Evolutionary conservation across 2,113 vertebrate genomes (phyloP).

Genomic region (Oreochromis niloticus): DNA sequence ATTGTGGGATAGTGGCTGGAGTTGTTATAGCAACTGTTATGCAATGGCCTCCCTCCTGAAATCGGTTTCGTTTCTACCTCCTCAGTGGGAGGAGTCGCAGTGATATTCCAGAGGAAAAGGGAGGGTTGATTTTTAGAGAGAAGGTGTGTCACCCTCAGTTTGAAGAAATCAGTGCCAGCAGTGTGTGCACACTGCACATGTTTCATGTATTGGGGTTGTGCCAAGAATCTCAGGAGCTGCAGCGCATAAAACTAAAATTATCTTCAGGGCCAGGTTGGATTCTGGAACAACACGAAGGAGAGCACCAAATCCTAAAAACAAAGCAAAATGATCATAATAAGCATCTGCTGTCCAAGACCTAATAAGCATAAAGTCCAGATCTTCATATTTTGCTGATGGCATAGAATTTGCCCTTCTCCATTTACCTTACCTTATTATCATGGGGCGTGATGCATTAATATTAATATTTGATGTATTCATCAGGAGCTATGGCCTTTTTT

Average conservation of each 20-base stretch:
- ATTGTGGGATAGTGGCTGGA: constrained; percentile 38
- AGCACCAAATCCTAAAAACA: background rate
- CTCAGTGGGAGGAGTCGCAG: constrained; percentile 23
- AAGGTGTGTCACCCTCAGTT: background rate
- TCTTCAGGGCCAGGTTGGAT: background rate
- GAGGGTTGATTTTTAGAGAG: background rate
- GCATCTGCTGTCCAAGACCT: background rate
- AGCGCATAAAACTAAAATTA: background rate
- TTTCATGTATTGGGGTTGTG: background rate
- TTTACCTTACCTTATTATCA: background rate
- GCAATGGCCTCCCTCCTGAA: constrained; percentile 7
- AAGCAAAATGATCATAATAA: background rate
- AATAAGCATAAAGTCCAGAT: background rate
- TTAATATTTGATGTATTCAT: background rate
- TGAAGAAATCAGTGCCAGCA: background rate
- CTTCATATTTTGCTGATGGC: background rate
- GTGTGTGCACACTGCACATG: background rate
- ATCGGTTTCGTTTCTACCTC: constrained; percentile 14
- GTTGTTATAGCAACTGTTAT: constrained; percentile 37
- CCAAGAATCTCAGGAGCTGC: background rate
- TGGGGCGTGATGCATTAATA: background rate
- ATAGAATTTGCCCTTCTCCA: background rate
- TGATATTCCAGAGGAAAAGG: constrained; percentile 33
- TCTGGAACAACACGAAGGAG: background rate
- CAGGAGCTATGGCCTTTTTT: accelerated